A percentile compares a stretch with the other conserved stretches of the same genome.
Conservation (phyloP, 2,113 vertebrate genomes). For the Smithornis capensis region DNA sequence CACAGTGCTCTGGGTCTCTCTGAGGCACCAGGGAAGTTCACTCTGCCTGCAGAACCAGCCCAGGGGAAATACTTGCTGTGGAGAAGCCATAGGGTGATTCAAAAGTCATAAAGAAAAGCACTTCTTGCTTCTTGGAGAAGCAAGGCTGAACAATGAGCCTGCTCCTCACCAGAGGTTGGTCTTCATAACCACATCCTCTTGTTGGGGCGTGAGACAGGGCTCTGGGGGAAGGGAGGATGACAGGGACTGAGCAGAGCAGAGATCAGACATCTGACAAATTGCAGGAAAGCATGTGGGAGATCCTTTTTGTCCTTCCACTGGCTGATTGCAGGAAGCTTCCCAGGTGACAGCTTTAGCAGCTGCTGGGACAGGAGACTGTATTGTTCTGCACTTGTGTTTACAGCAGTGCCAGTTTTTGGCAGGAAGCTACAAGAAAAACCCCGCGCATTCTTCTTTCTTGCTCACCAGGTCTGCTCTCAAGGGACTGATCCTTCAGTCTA, state of each 20-base stretch:
- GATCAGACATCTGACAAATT: neutral
- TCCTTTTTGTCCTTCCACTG: conserved; percentile 30
- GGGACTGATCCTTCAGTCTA: neutral
- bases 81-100: neutral
- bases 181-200: conserved; percentile 48
- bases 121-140: neutral
- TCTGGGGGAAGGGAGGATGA: conserved; percentile 22
- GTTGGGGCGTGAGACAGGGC: neutral
- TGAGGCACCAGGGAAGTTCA: neutral
- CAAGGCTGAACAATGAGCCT: neutral
- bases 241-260: neutral
- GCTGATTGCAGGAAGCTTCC: conserved; percentile 53
- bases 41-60: neutral
- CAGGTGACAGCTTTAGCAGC: conserved; percentile 54
- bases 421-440: conserved; percentile 51
- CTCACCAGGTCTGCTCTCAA: neutral
- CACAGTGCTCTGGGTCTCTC: neutral
- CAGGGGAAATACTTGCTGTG: neutral
- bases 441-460: neutral
- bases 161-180: neutral
- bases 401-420: neutral
- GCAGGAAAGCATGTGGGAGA: conserved; percentile 24
- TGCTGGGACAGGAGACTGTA: conserved; percentile 24
- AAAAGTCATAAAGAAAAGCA: neutral
- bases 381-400: conserved; percentile 6